Conservation (phyloP, 2,113 vertebrate genomes). For the Ginglymostoma cirratum region DNA sequence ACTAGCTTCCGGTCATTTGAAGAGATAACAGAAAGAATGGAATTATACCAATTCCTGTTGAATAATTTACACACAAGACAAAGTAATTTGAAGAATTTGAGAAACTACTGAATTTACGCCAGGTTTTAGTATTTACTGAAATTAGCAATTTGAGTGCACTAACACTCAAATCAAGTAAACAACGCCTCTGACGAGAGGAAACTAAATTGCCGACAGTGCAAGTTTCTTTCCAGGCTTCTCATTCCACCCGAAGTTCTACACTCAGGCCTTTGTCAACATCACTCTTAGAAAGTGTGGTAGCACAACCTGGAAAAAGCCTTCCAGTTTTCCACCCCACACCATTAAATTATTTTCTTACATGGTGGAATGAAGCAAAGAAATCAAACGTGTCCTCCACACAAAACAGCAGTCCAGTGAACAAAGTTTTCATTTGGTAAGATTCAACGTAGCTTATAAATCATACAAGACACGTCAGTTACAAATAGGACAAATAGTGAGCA, state of each 20-base stretch:
- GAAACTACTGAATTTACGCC: not conserved
- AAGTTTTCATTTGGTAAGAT: not conserved
- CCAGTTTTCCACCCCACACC: not conserved
- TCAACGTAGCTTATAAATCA: not conserved
- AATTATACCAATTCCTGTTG: not conserved
- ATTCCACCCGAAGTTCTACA: not conserved
- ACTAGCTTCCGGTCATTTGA: not conserved
- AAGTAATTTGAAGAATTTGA: not conserved
- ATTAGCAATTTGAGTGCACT: not conserved
- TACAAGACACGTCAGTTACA: not conserved
- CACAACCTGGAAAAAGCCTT: not conserved
- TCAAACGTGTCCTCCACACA: not conserved
- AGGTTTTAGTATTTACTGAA: not conserved
- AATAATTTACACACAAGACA: not conserved
- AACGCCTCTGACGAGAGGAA: not conserved
- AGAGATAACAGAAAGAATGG: not conserved
- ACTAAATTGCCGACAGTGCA: not conserved
- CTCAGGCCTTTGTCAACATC: not conserved
- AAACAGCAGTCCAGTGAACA: not conserved
- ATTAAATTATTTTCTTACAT: not conserved
- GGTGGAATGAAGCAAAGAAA: not conserved
- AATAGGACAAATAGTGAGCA: not conserved
- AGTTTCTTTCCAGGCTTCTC: not conserved
- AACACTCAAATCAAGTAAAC: not conserved
- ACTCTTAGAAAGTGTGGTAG: not conserved